Evolutionary conservation across 2,113 vertebrate genomes (phyloP).

Genomic region (Panurus biarmicus): DNA sequence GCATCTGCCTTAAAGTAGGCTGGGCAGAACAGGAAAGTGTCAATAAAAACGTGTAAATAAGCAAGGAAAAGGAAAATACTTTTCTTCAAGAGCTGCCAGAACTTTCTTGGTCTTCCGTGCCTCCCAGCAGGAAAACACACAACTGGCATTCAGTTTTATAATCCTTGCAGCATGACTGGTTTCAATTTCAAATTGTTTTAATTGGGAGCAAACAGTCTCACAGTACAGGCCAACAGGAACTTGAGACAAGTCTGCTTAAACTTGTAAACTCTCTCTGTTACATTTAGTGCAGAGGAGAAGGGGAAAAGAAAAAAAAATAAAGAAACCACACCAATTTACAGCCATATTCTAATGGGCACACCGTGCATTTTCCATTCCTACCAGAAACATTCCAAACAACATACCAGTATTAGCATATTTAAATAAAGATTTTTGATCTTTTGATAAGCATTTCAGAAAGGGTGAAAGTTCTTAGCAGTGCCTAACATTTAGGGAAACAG

Average conservation of each 20-base stretch:
- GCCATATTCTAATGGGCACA: background rate
- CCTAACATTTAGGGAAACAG: slow-evolving; percentile 13
- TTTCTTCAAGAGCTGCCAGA: background rate
- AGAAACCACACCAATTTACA: background rate
- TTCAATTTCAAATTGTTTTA: background rate
- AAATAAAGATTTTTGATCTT: background rate
- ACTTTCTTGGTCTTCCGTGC: background rate
- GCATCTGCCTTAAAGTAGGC: background rate
- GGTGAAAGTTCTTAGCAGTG: background rate
- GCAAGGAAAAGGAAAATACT: background rate
- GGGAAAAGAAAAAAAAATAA: background rate
- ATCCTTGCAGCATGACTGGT: background rate
- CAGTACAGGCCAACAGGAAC: background rate
- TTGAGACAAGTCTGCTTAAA: background rate
- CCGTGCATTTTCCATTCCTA: background rate
- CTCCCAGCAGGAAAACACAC: background rate
- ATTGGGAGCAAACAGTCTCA: background rate
- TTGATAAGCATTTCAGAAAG: background rate
- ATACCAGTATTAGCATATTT: background rate
- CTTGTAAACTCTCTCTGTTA: background rate
- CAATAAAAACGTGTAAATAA: background rate
- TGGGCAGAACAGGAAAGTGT: background rate
- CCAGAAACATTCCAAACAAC: background rate
- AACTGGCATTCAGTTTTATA: background rate
- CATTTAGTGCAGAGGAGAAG: background rate